These are phyloP conservation scores for Tauraco erythrolophus DNA, from an alignment of 2,113 vertebrate genomes.

Conservation along the genomic window DNA sequence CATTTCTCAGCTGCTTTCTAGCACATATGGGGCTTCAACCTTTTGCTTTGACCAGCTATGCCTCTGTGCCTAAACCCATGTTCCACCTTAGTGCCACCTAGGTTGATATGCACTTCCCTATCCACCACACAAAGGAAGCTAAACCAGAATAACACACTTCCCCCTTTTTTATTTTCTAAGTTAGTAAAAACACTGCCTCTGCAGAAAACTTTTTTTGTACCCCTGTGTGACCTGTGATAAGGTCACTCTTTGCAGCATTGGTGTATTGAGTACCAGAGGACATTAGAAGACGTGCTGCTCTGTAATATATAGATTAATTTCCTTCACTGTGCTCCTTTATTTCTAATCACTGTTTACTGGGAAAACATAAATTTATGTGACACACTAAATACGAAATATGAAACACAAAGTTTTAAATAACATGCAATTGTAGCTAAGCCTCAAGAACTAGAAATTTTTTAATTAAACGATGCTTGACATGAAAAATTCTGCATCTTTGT, in stretches of 20 bases:
- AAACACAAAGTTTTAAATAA: background rate
- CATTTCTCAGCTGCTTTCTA: background rate
- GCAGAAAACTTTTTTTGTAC: background rate
- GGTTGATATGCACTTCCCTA: background rate
- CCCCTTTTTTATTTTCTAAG: background rate
- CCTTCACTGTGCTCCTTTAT: background rate
- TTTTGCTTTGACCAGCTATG: background rate
- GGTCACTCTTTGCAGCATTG: background rate
- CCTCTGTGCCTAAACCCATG: background rate
- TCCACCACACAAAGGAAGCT: background rate
- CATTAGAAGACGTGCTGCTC: background rate
- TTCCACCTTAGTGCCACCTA: background rate
- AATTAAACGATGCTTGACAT: background rate
- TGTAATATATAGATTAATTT: background rate
- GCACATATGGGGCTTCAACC: background rate
- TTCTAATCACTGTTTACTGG: background rate
- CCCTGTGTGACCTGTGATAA: background rate
- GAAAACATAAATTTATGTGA: background rate
- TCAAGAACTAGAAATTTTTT: background rate
- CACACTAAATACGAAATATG: background rate
- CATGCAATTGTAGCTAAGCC: background rate
- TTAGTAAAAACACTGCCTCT: background rate
- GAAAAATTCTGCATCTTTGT: background rate
- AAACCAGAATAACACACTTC: background rate
- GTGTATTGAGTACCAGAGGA: fast-evolving